phyloP scores from a whole-genome alignment of 2,888 invertebrate genomes.

The Vannuccia rotundouncinata region DNA sequence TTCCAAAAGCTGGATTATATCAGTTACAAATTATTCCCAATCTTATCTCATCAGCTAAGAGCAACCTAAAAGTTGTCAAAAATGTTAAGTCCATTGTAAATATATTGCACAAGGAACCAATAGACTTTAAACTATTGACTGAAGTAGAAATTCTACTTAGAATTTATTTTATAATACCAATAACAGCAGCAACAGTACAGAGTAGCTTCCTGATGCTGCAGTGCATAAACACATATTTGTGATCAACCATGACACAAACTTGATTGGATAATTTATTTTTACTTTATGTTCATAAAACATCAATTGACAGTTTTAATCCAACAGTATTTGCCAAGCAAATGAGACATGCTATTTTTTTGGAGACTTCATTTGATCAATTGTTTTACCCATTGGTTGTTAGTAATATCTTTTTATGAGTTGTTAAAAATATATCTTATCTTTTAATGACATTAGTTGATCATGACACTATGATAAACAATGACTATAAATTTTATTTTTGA shows the following conservation, averaged over 20 bases:
- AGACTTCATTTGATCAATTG: background rate
- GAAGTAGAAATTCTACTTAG: background rate
- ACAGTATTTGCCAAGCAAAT: background rate
- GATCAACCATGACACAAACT: background rate
- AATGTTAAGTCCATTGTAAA: background rate
- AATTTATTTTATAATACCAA: background rate
- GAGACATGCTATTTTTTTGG: background rate
- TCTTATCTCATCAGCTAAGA: background rate
- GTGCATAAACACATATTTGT: background rate
- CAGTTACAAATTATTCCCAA: background rate
- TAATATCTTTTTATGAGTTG: slow-evolving; percentile 22
- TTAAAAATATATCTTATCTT: background rate
- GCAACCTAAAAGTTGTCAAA: background rate
- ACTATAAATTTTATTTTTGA: background rate
- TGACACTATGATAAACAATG: background rate
- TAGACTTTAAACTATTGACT: background rate
- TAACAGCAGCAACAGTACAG: background rate
- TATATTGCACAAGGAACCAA: background rate
- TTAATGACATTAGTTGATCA: background rate
- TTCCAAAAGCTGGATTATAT: background rate
- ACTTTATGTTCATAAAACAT: background rate
- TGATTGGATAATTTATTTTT: background rate
- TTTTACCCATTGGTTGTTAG: background rate
- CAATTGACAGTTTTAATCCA: background rate
- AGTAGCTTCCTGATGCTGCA: background rate